Conservation (phyloP, 2,113 vertebrate species). For the Passer domesticus region DNA sequence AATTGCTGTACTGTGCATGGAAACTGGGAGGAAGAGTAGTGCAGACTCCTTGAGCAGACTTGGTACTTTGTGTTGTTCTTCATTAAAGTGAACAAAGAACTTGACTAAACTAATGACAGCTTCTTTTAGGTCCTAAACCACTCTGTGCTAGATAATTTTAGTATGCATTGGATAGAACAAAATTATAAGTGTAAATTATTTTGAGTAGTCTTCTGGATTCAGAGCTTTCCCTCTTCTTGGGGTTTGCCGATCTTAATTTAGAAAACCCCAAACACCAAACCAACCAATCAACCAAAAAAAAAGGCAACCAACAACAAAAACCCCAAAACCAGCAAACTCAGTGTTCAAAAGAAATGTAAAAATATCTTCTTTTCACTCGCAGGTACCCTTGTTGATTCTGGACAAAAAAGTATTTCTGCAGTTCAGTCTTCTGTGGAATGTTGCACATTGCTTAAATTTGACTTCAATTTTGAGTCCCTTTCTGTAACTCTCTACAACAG, state of each 20-base stretch:
- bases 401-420: conserved; percentile 2
- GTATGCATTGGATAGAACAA: neutral
- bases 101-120: neutral
- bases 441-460: conserved; percentile 79
- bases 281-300: neutral
- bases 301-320: neutral
- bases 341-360: neutral
- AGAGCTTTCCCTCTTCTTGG: neutral
- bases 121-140: neutral
- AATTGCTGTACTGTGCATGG: neutral
- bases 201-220: neutral
- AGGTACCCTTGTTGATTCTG: neutral
- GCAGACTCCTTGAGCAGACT: neutral
- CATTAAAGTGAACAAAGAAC: neutral
- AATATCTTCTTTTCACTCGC: neutral
- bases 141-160: neutral
- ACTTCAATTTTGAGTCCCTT: conserved; percentile 89
- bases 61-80: neutral
- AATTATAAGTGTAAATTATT: neutral
- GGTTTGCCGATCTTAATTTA: neutral
- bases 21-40: neutral
- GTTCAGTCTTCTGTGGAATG: conserved; percentile 37
- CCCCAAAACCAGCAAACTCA: neutral
- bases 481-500: conserved; percentile 85
- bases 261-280: neutral